Base-by-base conservation (phyloP, 2,888 invertebrate genomes). In the Eristalis tenax region DNA sequence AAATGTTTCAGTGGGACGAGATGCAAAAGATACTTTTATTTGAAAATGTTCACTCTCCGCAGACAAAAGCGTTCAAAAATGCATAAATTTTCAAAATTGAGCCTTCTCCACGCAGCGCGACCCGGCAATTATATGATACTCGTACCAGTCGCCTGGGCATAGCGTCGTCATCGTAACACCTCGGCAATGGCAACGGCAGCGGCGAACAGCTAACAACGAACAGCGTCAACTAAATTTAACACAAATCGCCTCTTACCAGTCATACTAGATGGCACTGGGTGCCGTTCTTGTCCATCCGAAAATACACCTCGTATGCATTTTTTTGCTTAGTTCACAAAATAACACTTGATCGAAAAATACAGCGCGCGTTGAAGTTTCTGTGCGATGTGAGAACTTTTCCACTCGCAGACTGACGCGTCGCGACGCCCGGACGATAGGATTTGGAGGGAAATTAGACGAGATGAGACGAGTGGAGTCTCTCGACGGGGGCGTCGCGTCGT, bases 401-500 rank as follows among this genome's bases (percentile, higher is more conserved):
- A 70, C 32, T 35, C 35, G n/a, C 35, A 35, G 35, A 69, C 28
- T 4, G 26, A 26, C n/a, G n/a, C n/a, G n/a, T n/a, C n/a, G n/a
- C 26, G 26, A 5, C 35, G 35, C 43, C 28, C 32, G 28, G 23
- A 43, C 65, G 15, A 15, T 23, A n/a, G n/a, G 28, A 28, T 28
- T 50, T 50, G 23, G 28, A 23, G 10, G 5, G 26, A 26, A 28
- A 15, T 32, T 32, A 32, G 32, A 68, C 11, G 65, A 11, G 32
- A 68, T n/a, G 65, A 11, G 1, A 1, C 66, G 50, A 2, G 15
- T 57, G n/a, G n/a, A n/a, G n/a, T n/a, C n/a, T 13, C 57, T 57
- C 57, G 57, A 57, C 57, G 69, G 69, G 57, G 69, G 69, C 69
- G 50, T 18, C 50, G 57, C 69, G 18, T n/a, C 18, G 57, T 70